A percentile compares a stretch with the other conserved stretches of the same genome.
Conservation (phyloP, 2,113 vertebrate genomes). For the Leptodactylus fuscus region DNA sequence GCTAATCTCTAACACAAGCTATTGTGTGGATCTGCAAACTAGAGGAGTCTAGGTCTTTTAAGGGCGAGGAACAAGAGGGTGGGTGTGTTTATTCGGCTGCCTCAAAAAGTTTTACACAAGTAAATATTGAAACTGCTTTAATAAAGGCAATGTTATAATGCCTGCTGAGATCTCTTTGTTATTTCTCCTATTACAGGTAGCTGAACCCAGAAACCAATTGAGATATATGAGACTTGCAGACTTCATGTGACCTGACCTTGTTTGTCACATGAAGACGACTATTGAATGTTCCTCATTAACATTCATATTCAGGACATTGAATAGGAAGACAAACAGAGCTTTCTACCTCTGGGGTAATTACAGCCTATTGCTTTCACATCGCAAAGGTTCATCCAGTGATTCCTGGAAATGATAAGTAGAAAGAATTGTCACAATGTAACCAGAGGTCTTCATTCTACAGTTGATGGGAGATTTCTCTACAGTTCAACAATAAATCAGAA, state of each 20-base stretch:
- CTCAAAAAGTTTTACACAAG: background rate
- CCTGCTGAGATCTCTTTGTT: background rate
- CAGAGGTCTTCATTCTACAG: background rate
- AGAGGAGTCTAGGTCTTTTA: background rate
- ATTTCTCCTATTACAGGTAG: background rate
- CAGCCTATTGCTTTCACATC: conserved; percentile 22
- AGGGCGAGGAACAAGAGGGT: background rate
- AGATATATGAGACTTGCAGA: conserved; percentile 29
- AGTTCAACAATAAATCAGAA: background rate
- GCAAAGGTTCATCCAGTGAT: background rate
- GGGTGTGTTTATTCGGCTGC: background rate
- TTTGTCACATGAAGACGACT: background rate
- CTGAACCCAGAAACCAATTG: background rate
- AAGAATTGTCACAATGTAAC: conserved; percentile 14
- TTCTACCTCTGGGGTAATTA: conserved; percentile 5
- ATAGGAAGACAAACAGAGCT: background rate
- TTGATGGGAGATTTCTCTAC: background rate
- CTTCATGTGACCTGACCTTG: conserved; percentile 27
- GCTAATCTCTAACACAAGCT: too few species aligned
- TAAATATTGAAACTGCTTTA: background rate
- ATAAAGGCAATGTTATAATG: conserved; percentile 2
- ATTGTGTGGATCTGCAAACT: too few species aligned
- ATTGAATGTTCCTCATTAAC: conserved; percentile 32
- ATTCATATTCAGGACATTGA: background rate
- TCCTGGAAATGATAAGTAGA: conserved; percentile 36